A percentile compares a stretch with the other conserved stretches of the same genome.
Evolutionary conservation across 2,888 invertebrate genomes (phyloP).

Genomic region (Ennomos fuscantarius): DNA sequence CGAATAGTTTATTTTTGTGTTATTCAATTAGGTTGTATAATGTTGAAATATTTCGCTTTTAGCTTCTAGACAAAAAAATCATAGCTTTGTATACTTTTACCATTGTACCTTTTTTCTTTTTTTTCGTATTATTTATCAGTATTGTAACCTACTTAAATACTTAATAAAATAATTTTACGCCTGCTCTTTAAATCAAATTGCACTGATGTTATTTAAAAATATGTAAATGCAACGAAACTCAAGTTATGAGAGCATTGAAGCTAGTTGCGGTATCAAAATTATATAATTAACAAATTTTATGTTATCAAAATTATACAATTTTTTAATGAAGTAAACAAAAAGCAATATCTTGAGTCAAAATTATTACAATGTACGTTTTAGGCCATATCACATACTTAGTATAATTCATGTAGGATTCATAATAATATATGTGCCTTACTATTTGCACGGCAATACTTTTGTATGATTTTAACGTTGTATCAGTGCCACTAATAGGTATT

Average conservation of each 20-base stretch:
- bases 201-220: slow-evolving; percentile 28
- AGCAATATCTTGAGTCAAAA: slow-evolving; percentile 21
- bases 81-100: slow-evolving; percentile 35
- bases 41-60: slow-evolving; percentile 29
- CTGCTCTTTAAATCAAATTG: slow-evolving; percentile 32
- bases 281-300: too few relatives aligned
- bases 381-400: slow-evolving; percentile 35
- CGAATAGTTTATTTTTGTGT: slow-evolving; percentile 82
- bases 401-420: slow-evolving; percentile 36
- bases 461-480: slow-evolving; percentile 46
- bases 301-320: slow-evolving; percentile 18
- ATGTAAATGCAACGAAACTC: slow-evolving; percentile 19
- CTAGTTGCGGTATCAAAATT: slow-evolving; percentile 14
- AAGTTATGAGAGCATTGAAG: not conserved
- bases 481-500: slow-evolving; percentile 70
- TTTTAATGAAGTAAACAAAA: slow-evolving; percentile 13
- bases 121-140: slow-evolving; percentile 63
- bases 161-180: slow-evolving; percentile 26
- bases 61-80: slow-evolving; percentile 22
- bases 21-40: slow-evolving; percentile 47
- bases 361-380: slow-evolving; percentile 30
- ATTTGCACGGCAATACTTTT: slow-evolving; percentile 58
- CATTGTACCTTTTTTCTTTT: slow-evolving; percentile 30
- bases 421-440: slow-evolving; percentile 62
- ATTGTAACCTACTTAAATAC: slow-evolving; percentile 55